Percentiles rank a stretch among this genome's conserved stretches.
Conservation (phyloP, 2,113 vertebrate species). For the Agapornis roseicollis region DNA sequence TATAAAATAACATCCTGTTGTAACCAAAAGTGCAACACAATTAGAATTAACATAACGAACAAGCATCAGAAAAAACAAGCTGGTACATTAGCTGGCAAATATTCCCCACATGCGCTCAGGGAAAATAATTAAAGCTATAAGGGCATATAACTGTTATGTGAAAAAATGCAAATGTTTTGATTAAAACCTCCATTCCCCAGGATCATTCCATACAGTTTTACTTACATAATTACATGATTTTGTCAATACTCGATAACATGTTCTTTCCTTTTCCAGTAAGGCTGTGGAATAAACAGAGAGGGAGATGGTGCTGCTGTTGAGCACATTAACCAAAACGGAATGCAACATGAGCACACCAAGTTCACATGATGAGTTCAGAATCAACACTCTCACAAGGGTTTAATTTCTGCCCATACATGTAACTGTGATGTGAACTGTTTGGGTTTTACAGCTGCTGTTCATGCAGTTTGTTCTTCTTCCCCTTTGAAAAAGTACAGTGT, state of each 20-base stretch:
- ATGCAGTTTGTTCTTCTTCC: not conserved
- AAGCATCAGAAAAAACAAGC: not conserved
- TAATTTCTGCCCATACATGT: not conserved
- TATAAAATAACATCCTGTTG: not conserved
- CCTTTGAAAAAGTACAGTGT: not conserved
- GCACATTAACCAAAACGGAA: not conserved
- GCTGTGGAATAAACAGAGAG: not conserved
- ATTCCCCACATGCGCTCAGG: not conserved
- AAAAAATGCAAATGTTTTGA: not conserved
- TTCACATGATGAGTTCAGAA: not conserved
- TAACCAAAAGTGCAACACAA: not conserved
- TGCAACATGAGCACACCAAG: rapidly evolving
- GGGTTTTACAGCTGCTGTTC: not conserved
- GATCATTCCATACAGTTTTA: not conserved
- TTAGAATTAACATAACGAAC: not conserved
- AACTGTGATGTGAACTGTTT: not conserved
- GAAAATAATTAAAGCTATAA: not conserved
- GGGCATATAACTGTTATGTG: not conserved
- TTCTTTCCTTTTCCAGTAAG: not conserved
- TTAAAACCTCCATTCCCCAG: not conserved
- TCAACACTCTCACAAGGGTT: not conserved
- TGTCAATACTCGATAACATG: not conserved
- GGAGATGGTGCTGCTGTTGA: not conserved
- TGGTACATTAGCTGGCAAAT: not conserved
- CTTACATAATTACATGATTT: not conserved